Evolutionary conservation across 2,797 vertebrate genomes (phyloP).

Genomic region (Esox masquinongy): DNA sequence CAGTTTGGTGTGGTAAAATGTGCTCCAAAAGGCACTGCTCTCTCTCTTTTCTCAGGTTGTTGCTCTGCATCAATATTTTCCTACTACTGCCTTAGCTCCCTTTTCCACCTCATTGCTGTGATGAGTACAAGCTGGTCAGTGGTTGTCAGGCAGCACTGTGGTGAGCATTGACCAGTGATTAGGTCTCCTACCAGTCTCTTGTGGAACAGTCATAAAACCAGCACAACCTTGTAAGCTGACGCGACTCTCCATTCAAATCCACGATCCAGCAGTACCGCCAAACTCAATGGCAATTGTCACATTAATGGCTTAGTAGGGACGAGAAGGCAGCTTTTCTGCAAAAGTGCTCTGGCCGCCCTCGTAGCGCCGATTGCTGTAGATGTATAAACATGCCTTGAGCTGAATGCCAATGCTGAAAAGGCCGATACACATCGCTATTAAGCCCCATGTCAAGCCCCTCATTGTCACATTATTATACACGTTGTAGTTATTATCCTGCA

Average conservation of each 20-base stretch:
- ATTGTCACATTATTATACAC: constrained; percentile 29
- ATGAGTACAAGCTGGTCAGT: constrained; percentile 24
- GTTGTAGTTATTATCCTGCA: constrained; percentile 29
- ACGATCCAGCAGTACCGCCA: neutral
- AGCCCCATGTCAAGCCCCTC: constrained; percentile 14
- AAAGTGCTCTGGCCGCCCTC: neutral
- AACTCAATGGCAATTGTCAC: neutral
- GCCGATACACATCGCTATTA: constrained; percentile 17
- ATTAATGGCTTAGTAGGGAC: constrained; percentile 1
- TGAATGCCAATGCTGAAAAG: neutral
- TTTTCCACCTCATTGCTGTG: constrained; percentile 6
- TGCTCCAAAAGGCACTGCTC: neutral
- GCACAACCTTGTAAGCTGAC: constrained; percentile 26
- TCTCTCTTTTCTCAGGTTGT: constrained; percentile 29
- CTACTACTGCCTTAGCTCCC: constrained; percentile 15
- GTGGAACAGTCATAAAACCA: constrained; percentile 5
- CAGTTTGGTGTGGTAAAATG: neutral
- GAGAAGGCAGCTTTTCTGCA: neutral
- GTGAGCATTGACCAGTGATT: neutral
- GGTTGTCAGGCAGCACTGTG: neutral
- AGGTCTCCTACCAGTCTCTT: constrained; percentile 10
- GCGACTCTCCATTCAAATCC: neutral
- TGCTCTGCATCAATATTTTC: constrained; percentile 17
- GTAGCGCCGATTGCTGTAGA: neutral
- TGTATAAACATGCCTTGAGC: neutral